These are phyloP conservation scores for Psix sp. DNA, from an alignment of 1,140 invertebrate species.

Conservation along the genomic window DNA sequence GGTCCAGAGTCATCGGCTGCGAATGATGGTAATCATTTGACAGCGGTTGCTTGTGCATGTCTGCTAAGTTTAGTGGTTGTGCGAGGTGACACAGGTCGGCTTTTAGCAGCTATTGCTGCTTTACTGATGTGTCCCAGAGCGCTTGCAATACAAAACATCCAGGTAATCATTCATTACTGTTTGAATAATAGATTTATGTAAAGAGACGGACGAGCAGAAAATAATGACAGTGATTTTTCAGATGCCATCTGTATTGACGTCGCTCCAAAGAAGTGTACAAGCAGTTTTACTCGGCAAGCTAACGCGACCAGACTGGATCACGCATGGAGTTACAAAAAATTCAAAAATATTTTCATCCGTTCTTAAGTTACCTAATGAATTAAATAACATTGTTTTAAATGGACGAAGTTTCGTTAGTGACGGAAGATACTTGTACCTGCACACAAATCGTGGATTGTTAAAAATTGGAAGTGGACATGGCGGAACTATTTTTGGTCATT, in stretches of 20 bases:
- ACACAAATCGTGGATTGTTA: conserved; percentile 83
- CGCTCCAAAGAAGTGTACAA: conserved; percentile 92
- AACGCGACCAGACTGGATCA: conserved; percentile 90
- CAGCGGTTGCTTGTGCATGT: conserved; percentile 92
- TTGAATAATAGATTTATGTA: too few relatives aligned
- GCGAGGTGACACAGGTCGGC: conserved; percentile 93
- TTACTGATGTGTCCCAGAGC: conserved; percentile 90
- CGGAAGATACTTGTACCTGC: conserved; percentile 91
- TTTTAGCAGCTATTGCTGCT: conserved; percentile 90
- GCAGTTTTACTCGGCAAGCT: conserved; percentile 90
- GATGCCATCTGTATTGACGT: conserved; percentile 91
- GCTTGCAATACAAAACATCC: conserved; percentile 87
- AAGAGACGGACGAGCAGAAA: too few relatives aligned
- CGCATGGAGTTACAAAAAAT: conserved; percentile 88
- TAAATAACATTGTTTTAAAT: conserved; percentile 76
- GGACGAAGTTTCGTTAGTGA: conserved; percentile 83
- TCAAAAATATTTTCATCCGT: conserved; percentile 86
- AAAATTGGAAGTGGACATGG: conserved; percentile 96
- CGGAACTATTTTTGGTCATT: conserved; percentile 90
- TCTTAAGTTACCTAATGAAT: conserved; percentile 78
- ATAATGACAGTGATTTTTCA: conserved; percentile 76
- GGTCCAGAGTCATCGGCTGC: conserved; percentile 78
- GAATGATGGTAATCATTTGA: conserved; percentile 83
- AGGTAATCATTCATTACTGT: conserved; percentile 77
- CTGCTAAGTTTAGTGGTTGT: conserved; percentile 94